A percentile compares a stretch with the other conserved stretches of the same genome.
Evolutionary conservation across 2,113 vertebrate genomes (phyloP).

Genomic region (Salminus brasiliensis): DNA sequence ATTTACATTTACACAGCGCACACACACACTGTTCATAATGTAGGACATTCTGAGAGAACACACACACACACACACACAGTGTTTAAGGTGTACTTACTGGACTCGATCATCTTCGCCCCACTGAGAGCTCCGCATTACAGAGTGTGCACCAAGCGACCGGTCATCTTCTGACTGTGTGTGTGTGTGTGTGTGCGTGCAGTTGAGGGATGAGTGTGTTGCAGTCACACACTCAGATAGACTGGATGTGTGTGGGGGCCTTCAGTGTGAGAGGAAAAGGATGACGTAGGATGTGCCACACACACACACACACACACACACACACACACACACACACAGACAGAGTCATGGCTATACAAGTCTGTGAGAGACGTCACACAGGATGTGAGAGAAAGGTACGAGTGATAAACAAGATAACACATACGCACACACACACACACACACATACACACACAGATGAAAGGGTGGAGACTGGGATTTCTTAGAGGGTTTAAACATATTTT

Average conservation of each 20-base stretch:
- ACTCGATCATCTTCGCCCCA: constrained; percentile 13
- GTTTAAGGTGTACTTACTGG: constrained; percentile 37
- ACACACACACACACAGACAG: constrained; percentile 7
- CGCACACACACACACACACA: not conserved
- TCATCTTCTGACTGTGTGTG: no score
- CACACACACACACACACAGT: constrained; percentile 13
- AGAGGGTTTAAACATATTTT: no score
- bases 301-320: constrained; percentile 8
- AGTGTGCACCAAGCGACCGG: no score
- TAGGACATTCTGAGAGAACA: not conserved
- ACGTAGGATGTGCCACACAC: constrained; percentile 32
- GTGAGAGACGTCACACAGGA: not conserved
- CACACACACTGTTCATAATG: not conserved
- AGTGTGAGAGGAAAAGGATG: constrained; percentile 26
- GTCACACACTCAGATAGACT: no score
- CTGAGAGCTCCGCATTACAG: not conserved
- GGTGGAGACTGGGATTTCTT: no score
- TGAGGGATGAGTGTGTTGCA: no score
- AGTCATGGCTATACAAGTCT: not conserved
- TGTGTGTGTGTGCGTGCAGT: no score
- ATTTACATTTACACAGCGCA: no score
- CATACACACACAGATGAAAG: not conserved
- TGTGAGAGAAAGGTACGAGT: not conserved
- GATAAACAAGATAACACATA: not conserved
- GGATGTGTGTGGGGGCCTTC: constrained; percentile 1